Percentiles rank a stretch among this genome's conserved stretches.
These are phyloP conservation scores for Arremon brunneinucha DNA, from an alignment of 2,797 vertebrate genomes.

Conservation along the genomic window DNA sequence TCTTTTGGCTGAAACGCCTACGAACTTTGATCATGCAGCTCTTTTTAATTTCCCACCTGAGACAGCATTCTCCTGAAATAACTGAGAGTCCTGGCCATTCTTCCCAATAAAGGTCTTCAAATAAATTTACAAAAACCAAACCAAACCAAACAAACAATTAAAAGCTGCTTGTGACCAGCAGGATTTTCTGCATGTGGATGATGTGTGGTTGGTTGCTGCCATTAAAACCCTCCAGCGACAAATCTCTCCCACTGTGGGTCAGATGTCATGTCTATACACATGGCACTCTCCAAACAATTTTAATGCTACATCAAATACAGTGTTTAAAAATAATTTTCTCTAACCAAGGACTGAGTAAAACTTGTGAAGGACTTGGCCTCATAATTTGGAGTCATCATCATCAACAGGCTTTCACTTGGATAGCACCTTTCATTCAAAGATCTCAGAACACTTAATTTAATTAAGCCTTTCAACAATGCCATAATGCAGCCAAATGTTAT, in stretches of 20 bases:
- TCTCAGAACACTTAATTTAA: slow-evolving; percentile 62
- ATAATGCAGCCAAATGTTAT: slow-evolving; percentile 59
- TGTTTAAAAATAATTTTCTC: slow-evolving; percentile 24
- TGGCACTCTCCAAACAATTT: neutral
- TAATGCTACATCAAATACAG: neutral
- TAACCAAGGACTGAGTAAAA: slow-evolving; percentile 13
- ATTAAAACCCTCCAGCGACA: neutral
- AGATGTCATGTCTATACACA: neutral
- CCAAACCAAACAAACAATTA: neutral
- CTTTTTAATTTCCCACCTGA: neutral
- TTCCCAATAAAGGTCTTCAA: neutral
- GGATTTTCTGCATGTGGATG: neutral
- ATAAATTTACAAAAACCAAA: neutral
- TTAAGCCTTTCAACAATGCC: slow-evolving; percentile 67
- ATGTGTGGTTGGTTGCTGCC: neutral
- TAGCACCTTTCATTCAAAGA: slow-evolving; percentile 65
- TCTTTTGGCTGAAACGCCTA: fast-evolving
- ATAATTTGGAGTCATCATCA: slow-evolving; percentile 38
- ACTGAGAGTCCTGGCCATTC: neutral
- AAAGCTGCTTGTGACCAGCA: neutral
- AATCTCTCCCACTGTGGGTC: neutral
- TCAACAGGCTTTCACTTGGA: slow-evolving; percentile 51
- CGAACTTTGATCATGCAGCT: neutral
- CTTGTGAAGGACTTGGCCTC: slow-evolving; percentile 34
- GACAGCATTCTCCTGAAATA: neutral